Conservation (phyloP, 2,888 invertebrate species). For the Pyrgus malvae region DNA sequence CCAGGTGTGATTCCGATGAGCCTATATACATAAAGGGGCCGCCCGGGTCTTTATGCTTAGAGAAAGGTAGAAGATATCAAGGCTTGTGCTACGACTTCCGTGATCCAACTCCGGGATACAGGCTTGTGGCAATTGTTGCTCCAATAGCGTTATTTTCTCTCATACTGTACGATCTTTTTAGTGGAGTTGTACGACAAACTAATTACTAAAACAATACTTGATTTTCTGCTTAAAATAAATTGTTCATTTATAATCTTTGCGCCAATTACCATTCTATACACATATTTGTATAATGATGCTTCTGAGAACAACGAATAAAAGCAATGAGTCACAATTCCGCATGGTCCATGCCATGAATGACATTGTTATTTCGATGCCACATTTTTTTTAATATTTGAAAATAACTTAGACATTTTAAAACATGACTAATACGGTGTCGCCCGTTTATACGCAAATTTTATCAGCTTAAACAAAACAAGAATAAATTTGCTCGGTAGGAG, state of each 20-base stretch:
- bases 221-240: no score
- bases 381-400: conserved; percentile 8
- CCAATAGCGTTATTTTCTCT: conserved; percentile 65
- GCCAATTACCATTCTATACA: no score
- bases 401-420: not conserved
- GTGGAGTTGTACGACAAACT: conserved; percentile 66
- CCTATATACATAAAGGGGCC: conserved; percentile 55
- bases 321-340: no score
- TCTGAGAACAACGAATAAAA: no score
- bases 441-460: no score
- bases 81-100: conserved; percentile 63
- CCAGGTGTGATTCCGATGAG: conserved; percentile 56
- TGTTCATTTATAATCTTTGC: no score
- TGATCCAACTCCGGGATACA: conserved; percentile 64
- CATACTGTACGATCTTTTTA: conserved; percentile 70
- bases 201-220: conserved; percentile 50
- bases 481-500: no score
- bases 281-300: no score
- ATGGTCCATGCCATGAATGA: not conserved
- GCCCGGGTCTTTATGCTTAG: conserved; percentile 58
- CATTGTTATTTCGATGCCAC: not conserved
- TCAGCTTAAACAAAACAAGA: no score
- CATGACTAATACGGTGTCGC: not conserved
- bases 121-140: conserved; percentile 63
- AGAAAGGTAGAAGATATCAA: conserved; percentile 53